Conservation (phyloP, 92 coral and sea anemone species). For the Siderastrea siderea region DNA sequence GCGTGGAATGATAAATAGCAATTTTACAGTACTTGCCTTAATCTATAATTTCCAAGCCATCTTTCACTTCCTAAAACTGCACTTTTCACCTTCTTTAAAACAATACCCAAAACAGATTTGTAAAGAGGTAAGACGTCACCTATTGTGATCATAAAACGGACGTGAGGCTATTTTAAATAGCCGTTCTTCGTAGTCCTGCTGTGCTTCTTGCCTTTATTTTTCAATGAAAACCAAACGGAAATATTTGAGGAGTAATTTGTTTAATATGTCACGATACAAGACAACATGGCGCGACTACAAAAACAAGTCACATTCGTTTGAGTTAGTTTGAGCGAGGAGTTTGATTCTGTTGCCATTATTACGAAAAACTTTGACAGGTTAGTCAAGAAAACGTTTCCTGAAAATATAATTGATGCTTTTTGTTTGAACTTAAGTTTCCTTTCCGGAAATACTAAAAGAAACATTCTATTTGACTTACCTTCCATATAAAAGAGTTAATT, state of each 20-base stretch:
- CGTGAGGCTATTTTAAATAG: not conserved
- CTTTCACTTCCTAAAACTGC: not conserved
- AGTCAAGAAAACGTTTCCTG: slow-evolving; percentile 29
- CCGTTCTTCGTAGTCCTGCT: slow-evolving; percentile 5
- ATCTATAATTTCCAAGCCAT: not conserved
- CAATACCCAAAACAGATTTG: not conserved
- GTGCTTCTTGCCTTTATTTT: not conserved
- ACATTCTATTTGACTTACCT: not conserved
- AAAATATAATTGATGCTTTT: slow-evolving; percentile 1
- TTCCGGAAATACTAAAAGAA: slow-evolving; percentile 18
- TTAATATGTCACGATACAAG: slow-evolving; percentile 11
- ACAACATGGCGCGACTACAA: slow-evolving; percentile 33
- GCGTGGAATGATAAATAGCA: not conserved
- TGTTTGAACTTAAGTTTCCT: slow-evolving; percentile 23
- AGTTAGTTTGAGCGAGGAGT: slow-evolving; percentile 5
- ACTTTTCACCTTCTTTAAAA: not conserved
- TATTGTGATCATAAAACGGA: not conserved
- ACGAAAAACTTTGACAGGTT: slow-evolving; percentile 18
- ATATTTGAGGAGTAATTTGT: slow-evolving; percentile 39
- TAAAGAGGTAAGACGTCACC: not conserved
- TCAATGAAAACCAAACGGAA: slow-evolving; percentile 2
- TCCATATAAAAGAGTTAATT: not conserved
- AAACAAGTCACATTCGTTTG: slow-evolving; percentile 27
- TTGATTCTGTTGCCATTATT: slow-evolving; percentile 8
- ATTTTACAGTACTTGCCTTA: not conserved